Evolutionary conservation across 30 jellyfish, hydroid and myxozoan genomes (phyloP).

Genomic region (Nemopilema nomurai): DNA sequence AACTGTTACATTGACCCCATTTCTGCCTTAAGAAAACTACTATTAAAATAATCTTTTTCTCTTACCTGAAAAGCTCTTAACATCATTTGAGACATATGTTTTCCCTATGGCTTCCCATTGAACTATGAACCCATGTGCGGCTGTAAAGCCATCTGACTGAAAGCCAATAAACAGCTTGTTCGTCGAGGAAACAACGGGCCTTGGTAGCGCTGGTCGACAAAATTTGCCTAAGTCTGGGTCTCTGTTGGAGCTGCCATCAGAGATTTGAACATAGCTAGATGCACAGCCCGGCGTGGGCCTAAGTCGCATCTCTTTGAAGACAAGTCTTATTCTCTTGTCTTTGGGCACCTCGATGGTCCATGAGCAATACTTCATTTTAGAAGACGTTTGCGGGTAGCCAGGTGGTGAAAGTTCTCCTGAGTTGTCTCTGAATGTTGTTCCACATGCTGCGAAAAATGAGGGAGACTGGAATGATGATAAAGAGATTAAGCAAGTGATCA

Average conservation of each 20-base stretch:
- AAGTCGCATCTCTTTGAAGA: slow-evolving; percentile 49
- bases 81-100: not conserved
- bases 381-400: slow-evolving; percentile 44
- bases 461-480: too few species aligned
- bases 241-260: slow-evolving; percentile 67
- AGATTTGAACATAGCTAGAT: slow-evolving; percentile 63
- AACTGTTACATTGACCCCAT: too few species aligned
- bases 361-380: slow-evolving; percentile 39
- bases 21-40: too few species aligned
- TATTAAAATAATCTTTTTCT: not conserved
- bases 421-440: slow-evolving; percentile 31
- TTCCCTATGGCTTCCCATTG: slow-evolving; percentile 56
- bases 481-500: too few species aligned
- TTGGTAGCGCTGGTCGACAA: slow-evolving; percentile 76
- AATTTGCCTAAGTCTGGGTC: slow-evolving; percentile 71
- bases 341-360: slow-evolving; percentile 69
- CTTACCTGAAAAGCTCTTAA: slow-evolving; percentile 15
- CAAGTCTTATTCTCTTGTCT: slow-evolving; percentile 15
- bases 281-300: slow-evolving; percentile 43
- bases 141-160: slow-evolving; percentile 72
- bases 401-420: slow-evolving; percentile 67
- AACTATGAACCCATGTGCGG: slow-evolving; percentile 81
- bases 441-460: slow-evolving; percentile 82
- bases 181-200: slow-evolving; percentile 57
- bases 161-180: slow-evolving; percentile 63